Evolutionary conservation across 2,888 invertebrate species (phyloP).

Genomic region (Entomobrya multifasciata): DNA sequence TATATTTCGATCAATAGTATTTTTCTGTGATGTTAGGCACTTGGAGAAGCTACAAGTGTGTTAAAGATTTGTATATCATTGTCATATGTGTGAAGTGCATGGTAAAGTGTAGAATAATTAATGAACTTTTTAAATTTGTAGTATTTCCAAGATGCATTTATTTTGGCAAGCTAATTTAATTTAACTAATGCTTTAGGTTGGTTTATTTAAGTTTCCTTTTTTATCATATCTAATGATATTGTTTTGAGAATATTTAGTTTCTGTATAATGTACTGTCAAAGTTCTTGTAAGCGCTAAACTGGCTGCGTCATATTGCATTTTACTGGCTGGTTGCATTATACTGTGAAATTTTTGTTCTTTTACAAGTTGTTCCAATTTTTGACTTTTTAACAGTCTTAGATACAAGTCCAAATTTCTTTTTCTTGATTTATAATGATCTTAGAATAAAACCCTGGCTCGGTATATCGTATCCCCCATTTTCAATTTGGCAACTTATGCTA

Average conservation of each 20-base stretch:
- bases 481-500: no score
- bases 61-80: slow-evolving; percentile 60
- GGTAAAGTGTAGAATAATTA: neutral
- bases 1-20: no score
- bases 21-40: slow-evolving; percentile 69
- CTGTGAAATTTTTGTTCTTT: neutral
- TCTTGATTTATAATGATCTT: neutral
- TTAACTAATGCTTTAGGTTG: slow-evolving; percentile 6
- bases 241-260: neutral
- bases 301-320: no score
- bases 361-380: slow-evolving; percentile 17
- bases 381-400: slow-evolving; percentile 7
- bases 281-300: no score
- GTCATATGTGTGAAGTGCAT: neutral
- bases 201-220: neutral
- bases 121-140: neutral
- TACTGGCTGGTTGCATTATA: no score
- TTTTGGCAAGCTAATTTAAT: neutral
- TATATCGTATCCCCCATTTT: slow-evolving; percentile 21
- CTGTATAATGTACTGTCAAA: neutral
- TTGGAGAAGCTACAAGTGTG: slow-evolving; percentile 69
- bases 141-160: no score
- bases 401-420: neutral
- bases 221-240: neutral
- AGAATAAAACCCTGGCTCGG: neutral